A percentile compares a stretch with the other conserved stretches of the same genome.
Evolutionary conservation across 2,113 vertebrate genomes (phyloP).

Genomic region (Labeo catla): DNA sequence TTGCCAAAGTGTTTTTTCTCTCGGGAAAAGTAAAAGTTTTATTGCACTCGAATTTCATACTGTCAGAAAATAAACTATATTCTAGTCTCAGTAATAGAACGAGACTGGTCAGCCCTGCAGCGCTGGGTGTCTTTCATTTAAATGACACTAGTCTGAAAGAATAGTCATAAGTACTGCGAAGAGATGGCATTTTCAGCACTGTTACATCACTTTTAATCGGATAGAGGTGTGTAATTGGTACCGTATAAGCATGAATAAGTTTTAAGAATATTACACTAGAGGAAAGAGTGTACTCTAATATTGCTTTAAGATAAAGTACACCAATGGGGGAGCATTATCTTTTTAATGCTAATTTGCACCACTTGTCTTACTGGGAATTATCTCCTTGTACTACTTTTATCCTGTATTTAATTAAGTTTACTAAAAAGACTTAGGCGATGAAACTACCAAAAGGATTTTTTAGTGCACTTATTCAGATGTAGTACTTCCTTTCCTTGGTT

Average conservation of each 20-base stretch:
- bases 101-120: slow-evolving; percentile 38
- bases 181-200: slow-evolving; percentile 43
- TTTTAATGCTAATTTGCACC: slow-evolving; percentile 49
- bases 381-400: slow-evolving; percentile 39
- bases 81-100: slow-evolving; percentile 16
- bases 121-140: slow-evolving; percentile 44
- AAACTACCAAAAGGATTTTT: slow-evolving; percentile 31
- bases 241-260: slow-evolving; percentile 42
- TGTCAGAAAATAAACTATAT: slow-evolving; percentile 25
- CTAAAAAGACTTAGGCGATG: slow-evolving; percentile 43
- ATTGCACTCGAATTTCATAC: slow-evolving; percentile 27
- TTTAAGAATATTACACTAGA: slow-evolving; percentile 38
- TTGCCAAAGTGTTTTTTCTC: slow-evolving; percentile 8
- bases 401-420: slow-evolving; percentile 53
- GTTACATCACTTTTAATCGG: slow-evolving; percentile 42
- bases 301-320: slow-evolving; percentile 35
- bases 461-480: slow-evolving; percentile 20
- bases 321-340: slow-evolving; percentile 30
- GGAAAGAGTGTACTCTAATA: slow-evolving; percentile 30
- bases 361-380: slow-evolving; percentile 48
- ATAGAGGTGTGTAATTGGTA: slow-evolving; percentile 34
- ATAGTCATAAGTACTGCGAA: slow-evolving; percentile 40
- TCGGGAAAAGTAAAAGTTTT: slow-evolving; percentile 31
- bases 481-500: slow-evolving; percentile 41
- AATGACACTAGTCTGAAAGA: slow-evolving; percentile 27